These are phyloP conservation scores for Pteromalus puparum DNA, from an alignment of 1,140 invertebrate species.

Conservation along the genomic window DNA sequence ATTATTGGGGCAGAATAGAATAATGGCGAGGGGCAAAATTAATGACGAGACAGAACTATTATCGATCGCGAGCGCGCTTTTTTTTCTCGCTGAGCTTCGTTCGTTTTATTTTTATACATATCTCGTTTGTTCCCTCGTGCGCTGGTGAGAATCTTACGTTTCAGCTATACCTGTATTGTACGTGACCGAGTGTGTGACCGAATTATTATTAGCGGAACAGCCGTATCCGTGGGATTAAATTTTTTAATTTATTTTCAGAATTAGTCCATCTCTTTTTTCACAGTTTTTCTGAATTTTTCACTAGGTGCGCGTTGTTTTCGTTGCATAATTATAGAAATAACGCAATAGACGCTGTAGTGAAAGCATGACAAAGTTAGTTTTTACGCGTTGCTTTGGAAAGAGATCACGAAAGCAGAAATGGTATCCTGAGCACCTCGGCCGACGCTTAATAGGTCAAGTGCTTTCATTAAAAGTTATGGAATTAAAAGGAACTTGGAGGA, in stretches of 20 bases:
- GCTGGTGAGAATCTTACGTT: neutral
- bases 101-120: neutral
- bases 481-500: too few species aligned
- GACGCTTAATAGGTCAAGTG: too few species aligned
- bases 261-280: too few species aligned
- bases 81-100: neutral
- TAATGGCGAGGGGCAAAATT: conserved; percentile 27
- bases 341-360: neutral
- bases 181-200: neutral
- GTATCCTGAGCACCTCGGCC: neutral
- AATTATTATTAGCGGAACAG: neutral
- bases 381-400: neutral
- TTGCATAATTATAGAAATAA: neutral
- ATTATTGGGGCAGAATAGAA: conserved; percentile 31
- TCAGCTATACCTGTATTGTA: neutral
- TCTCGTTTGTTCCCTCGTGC: neutral
- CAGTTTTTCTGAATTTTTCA: too few species aligned
- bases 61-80: neutral
- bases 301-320: too few species aligned
- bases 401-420: neutral
- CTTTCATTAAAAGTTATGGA: too few species aligned
- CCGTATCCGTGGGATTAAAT: too few species aligned
- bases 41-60: conserved; percentile 32
- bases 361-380: neutral
- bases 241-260: too few species aligned